These are phyloP conservation scores for Todiramphus saurophagus DNA, from an alignment of 2,113 vertebrate species.

Conservation along the genomic window DNA sequence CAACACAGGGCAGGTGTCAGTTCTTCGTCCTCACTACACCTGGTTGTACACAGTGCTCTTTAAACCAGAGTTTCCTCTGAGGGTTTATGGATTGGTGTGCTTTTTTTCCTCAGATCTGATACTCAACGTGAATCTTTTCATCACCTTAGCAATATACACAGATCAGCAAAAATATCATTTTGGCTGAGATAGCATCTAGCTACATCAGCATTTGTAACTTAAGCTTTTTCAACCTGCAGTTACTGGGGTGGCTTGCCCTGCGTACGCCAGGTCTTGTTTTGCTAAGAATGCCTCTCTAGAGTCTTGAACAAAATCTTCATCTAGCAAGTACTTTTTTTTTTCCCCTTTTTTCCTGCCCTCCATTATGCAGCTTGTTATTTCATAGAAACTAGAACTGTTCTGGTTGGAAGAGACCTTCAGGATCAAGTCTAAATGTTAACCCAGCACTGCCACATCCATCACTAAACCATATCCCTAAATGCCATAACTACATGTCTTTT, in stretches of 20 bases:
- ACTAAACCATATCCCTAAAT: no score
- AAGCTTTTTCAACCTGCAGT: background rate
- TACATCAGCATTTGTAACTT: background rate
- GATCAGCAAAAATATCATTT: background rate
- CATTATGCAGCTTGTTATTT: background rate
- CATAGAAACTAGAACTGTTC: no score
- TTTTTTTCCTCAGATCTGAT: background rate
- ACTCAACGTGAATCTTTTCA: background rate
- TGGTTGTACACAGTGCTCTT: background rate
- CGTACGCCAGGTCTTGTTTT: background rate
- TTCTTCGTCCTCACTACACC: background rate
- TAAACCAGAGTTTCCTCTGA: background rate
- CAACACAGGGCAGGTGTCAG: background rate
- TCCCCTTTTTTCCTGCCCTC: background rate
- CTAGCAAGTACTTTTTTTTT: background rate
- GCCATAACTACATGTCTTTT: no score
- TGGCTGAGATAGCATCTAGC: background rate
- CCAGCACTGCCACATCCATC: no score
- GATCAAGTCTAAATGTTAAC: no score
- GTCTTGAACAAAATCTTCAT: background rate
- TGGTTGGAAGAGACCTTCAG: no score
- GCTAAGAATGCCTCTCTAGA: background rate
- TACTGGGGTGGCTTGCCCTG: background rate
- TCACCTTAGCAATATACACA: background rate
- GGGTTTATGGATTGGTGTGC: background rate